phyloP scores from a whole-genome alignment of 2,797 vertebrate genomes.

The Acanthornis magna region DNA sequence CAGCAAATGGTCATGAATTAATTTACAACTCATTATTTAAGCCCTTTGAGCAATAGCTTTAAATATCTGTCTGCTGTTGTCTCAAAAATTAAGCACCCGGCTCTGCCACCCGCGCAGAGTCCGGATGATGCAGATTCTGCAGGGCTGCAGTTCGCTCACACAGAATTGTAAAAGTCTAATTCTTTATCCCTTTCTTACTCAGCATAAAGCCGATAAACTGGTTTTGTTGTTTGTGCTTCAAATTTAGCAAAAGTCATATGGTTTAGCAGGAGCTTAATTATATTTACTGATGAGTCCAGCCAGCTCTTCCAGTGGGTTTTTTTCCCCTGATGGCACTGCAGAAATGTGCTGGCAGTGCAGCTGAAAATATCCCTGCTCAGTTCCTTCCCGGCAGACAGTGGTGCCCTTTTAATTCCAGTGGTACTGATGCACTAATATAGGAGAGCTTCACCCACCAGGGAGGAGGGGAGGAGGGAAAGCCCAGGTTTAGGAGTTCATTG shows the following conservation, averaged over 20 bases:
- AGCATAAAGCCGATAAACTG: neutral
- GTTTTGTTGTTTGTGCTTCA: slow-evolving; percentile 1
- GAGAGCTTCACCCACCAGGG: neutral
- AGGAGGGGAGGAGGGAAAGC: neutral
- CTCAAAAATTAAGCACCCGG: neutral
- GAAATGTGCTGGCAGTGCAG: neutral
- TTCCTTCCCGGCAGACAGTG: neutral
- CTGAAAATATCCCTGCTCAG: neutral
- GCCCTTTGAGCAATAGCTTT: neutral
- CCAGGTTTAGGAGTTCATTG: slow-evolving; percentile 10
- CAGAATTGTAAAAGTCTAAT: neutral
- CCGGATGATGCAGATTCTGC: neutral
- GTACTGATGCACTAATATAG: neutral
- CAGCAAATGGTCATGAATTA: neutral
- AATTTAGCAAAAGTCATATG: neutral
- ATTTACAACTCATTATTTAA: slow-evolving; percentile 6
- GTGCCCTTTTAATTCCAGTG: neutral
- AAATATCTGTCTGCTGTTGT: neutral
- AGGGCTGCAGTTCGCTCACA: neutral
- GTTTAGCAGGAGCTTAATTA: slow-evolving; percentile 16
- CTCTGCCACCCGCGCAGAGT: neutral
- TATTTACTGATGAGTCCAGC: neutral
- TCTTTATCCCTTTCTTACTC: slow-evolving; percentile 30
- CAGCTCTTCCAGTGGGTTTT: neutral
- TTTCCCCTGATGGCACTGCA: neutral